Evolutionary conservation across 2,888 invertebrate genomes (phyloP).

Genomic region (Branchellion lobata): DNA sequence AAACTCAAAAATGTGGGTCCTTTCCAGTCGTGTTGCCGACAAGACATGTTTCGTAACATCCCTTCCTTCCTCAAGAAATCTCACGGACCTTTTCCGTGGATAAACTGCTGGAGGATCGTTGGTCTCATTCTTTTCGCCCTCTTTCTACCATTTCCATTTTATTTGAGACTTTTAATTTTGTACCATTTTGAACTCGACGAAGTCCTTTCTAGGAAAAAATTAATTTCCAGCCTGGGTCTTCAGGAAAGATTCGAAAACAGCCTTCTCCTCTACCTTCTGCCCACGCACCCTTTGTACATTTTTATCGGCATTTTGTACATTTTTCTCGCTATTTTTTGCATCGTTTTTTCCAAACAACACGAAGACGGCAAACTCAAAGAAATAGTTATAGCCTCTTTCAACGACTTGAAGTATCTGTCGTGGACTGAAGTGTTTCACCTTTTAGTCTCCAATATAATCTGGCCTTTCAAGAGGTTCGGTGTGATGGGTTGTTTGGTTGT

Average conservation of each 20-base stretch:
- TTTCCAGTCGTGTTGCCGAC: slow-evolving; percentile 57
- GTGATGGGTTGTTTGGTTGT: slow-evolving; percentile 56
- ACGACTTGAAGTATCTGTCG: slow-evolving; percentile 57
- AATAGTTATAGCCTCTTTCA: slow-evolving; percentile 55
- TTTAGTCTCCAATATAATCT: slow-evolving; percentile 55
- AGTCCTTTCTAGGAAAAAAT: slow-evolving; percentile 52
- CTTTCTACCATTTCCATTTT: slow-evolving; percentile 58
- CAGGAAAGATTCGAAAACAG: slow-evolving; percentile 54
- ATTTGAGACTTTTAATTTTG: slow-evolving; percentile 57
- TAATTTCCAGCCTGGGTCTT: slow-evolving; percentile 52
- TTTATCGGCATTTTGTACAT: slow-evolving; percentile 56
- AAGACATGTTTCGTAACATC: slow-evolving; percentile 30
- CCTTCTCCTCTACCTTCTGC: slow-evolving; percentile 57
- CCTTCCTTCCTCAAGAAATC: slow-evolving; percentile 1
- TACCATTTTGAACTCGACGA: slow-evolving; percentile 58
- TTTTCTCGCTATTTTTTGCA: slow-evolving; percentile 55
- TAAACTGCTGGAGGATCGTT: slow-evolving; percentile 53
- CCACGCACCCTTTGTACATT: slow-evolving; percentile 57
- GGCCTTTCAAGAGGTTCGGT: slow-evolving; percentile 57
- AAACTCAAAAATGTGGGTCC: slow-evolving; percentile 57
- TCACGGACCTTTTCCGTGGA: slow-evolving; percentile 47
- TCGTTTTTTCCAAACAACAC: slow-evolving; percentile 52
- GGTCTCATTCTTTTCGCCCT: slow-evolving; percentile 55
- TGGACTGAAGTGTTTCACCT: slow-evolving; percentile 57
- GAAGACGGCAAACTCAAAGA: slow-evolving; percentile 54